Percentiles rank a stretch among this genome's conserved stretches.
Evolutionary conservation across 2,113 vertebrate genomes (phyloP).

Genomic region (Gobius niger): DNA sequence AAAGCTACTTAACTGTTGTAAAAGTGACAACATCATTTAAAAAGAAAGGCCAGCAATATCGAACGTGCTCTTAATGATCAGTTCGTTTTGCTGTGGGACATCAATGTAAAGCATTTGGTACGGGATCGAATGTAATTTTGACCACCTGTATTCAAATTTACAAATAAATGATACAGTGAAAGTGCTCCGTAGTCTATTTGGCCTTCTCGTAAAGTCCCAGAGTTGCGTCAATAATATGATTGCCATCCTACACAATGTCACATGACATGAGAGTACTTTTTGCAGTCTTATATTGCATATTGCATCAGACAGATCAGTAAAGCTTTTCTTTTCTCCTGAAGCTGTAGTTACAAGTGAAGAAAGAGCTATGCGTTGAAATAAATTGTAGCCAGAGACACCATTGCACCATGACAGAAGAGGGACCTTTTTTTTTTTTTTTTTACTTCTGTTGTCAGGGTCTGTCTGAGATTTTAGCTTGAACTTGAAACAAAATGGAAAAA

Average conservation of each 20-base stretch:
- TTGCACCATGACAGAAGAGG: background rate
- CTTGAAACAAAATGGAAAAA: background rate
- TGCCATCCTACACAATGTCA: constrained; percentile 5
- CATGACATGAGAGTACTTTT: constrained; percentile 14
- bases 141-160: too few species aligned
- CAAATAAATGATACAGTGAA: too few species aligned
- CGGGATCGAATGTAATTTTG: too few species aligned
- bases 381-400: constrained; percentile 3
- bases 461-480: background rate
- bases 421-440: background rate
- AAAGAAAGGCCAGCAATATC: too few species aligned
- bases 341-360: constrained; percentile 2
- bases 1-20: too few species aligned
- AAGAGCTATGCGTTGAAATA: constrained; percentile 6
- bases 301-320: constrained; percentile 29
- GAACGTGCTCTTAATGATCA: too few species aligned
- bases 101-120: too few species aligned
- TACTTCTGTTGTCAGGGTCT: background rate
- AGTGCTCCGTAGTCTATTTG: too few species aligned
- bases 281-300: constrained; percentile 19
- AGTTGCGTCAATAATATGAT: constrained; percentile 6
- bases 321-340: constrained; percentile 9
- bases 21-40: too few species aligned
- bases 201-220: background rate
- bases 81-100: too few species aligned